Percentiles rank a stretch among this genome's conserved stretches.
Conservation (phyloP, 2,888 invertebrate genomes). For the Metopia argyrocephala region DNA sequence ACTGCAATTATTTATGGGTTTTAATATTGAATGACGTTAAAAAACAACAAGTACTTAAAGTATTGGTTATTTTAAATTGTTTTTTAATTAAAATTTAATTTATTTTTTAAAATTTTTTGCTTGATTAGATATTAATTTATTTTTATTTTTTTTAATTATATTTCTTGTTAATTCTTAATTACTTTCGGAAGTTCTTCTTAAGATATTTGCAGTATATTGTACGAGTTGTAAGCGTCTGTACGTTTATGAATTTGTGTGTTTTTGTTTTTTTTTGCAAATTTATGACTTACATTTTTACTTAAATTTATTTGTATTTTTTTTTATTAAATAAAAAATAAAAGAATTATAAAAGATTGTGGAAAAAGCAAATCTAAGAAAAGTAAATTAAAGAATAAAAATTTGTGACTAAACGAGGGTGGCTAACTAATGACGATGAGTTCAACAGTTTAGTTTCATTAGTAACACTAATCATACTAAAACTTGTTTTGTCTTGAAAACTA, state of each 20-base stretch:
- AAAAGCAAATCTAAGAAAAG: background rate
- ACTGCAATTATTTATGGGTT: background rate
- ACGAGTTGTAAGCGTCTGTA: background rate
- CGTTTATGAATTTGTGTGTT: background rate
- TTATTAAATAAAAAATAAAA: constrained; percentile 24
- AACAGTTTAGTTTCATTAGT: too few species aligned
- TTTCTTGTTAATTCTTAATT: constrained; percentile 22
- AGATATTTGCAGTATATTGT: background rate
- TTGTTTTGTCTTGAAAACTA: too few species aligned
- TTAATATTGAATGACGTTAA: background rate
- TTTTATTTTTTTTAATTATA: background rate
- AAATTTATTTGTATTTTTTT: background rate
- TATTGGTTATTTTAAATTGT: too few species aligned
- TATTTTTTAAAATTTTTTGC: background rate
- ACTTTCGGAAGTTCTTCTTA: constrained; percentile 49
- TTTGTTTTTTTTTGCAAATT: constrained; percentile 16
- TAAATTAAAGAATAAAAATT: constrained; percentile 37
- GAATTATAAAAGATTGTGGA: background rate
- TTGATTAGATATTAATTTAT: background rate
- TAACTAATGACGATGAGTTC: background rate
- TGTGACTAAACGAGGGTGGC: background rate
- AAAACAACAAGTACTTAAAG: background rate
- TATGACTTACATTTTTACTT: constrained; percentile 30
- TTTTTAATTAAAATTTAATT: constrained; percentile 1
- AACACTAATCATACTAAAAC: too few species aligned